Evolutionary conservation across 2,113 vertebrate genomes (phyloP).

Genomic region (Deroptyus accipitrinus): DNA sequence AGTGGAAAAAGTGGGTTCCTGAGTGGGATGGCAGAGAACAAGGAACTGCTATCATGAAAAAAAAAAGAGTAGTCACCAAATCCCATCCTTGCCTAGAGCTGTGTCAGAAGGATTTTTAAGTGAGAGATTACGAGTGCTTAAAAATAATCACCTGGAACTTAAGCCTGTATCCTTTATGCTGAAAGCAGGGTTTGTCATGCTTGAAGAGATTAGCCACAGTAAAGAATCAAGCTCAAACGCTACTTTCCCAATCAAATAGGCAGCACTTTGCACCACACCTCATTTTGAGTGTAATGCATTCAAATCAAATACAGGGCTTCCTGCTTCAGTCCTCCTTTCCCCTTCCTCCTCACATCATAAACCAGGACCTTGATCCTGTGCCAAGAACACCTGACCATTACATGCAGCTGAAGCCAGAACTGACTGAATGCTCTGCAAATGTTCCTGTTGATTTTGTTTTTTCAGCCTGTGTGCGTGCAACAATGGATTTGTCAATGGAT

Average conservation of each 20-base stretch:
- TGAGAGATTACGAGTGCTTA: not conserved
- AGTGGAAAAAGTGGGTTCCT: not conserved
- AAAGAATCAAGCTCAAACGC: not conserved
- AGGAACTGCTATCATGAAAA: not conserved
- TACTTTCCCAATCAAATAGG: rapidly evolving
- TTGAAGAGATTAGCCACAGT: not conserved
- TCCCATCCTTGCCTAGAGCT: not conserved
- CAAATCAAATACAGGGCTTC: not conserved
- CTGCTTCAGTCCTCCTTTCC: not conserved
- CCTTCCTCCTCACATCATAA: not conserved
- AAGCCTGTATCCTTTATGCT: not conserved
- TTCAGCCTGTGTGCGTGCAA: not conserved
- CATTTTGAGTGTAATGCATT: not conserved
- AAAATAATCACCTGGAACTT: not conserved
- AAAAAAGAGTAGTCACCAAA: not conserved
- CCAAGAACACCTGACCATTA: not conserved
- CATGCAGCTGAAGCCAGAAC: not conserved
- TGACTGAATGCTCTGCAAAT: not conserved
- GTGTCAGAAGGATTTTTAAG: not conserved
- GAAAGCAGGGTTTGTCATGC: not conserved
- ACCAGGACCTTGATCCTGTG: not conserved
- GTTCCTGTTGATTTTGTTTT: not conserved
- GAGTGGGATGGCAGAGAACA: not conserved
- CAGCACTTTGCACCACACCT: not conserved
- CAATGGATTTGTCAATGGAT: not conserved